phyloP scores from a whole-genome alignment of 2,797 vertebrate genomes.

The Intellagama lesueurii region DNA sequence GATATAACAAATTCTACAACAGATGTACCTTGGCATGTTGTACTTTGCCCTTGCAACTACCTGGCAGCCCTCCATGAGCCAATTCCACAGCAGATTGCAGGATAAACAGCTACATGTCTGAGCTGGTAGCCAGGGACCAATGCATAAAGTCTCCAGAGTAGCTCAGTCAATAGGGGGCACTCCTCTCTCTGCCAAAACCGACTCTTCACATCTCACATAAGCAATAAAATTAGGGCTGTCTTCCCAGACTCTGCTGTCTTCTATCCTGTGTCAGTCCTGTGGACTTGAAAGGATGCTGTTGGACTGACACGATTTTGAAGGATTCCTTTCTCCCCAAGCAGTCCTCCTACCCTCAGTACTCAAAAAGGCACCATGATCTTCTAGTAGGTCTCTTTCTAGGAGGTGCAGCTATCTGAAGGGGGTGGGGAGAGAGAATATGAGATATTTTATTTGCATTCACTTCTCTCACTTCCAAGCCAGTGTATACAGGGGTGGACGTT shows the following conservation, averaged over 20 bases:
- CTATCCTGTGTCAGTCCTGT: neutral
- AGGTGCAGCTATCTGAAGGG: neutral
- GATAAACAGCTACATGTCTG: conserved; percentile 31
- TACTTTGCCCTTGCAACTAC: conserved; percentile 11
- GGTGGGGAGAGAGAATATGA: neutral
- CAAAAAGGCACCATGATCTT: neutral
- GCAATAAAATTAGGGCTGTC: neutral
- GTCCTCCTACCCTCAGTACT: neutral
- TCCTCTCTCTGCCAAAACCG: neutral
- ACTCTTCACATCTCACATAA: neutral
- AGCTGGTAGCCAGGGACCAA: neutral
- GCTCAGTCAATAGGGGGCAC: conserved; percentile 4
- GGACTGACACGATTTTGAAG: too few relatives aligned
- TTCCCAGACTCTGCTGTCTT: neutral
- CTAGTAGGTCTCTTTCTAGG: neutral
- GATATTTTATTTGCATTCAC: neutral
- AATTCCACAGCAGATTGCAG: conserved; percentile 10
- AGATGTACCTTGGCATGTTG: conserved; percentile 5
- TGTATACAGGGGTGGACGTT: neutral
- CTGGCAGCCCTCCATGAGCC: neutral
- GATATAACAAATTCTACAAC: conserved; percentile 1
- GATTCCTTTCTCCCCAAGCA: neutral
- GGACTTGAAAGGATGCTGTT: neutral
- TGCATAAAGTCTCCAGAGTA: neutral
- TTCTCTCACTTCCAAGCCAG: neutral